Evolutionary conservation across 2,797 vertebrate genomes (phyloP).

Genomic region (Antennarius maculatus): DNA sequence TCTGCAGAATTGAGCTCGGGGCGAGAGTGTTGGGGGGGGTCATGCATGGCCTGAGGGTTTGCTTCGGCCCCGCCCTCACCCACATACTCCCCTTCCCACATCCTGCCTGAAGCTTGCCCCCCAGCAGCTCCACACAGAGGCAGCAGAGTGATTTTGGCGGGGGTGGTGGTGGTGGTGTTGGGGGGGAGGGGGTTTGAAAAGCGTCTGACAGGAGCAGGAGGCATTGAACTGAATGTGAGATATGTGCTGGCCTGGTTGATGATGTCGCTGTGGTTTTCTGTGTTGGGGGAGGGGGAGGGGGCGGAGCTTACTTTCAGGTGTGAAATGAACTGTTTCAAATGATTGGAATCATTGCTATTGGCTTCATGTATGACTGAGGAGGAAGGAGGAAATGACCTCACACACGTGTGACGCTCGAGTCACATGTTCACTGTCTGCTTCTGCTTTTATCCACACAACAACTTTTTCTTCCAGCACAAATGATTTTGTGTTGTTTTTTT

Average conservation of each 20-base stretch:
- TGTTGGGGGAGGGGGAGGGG: too few relatives aligned
- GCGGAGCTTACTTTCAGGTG: too few relatives aligned
- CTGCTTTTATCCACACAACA: not conserved
- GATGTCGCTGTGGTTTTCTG: not conserved
- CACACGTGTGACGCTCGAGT: not conserved
- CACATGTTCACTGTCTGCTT: not conserved
- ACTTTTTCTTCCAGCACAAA: constrained; percentile 6
- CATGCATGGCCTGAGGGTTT: constrained; percentile 64
- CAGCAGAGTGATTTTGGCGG: constrained; percentile 10
- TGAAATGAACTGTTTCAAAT: too few relatives aligned
- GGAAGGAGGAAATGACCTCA: not conserved
- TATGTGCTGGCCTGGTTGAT: constrained; percentile 11
- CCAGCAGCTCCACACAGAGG: constrained; percentile 47
- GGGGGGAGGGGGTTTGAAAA: not conserved
- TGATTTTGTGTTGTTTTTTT: constrained; percentile 5
- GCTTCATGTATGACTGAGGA: too few relatives aligned
- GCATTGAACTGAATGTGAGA: constrained; percentile 29
- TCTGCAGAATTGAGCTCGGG: constrained; percentile 84
- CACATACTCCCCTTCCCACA: constrained; percentile 15
- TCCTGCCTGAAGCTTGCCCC: constrained; percentile 35
- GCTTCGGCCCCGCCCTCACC: constrained; percentile 12
- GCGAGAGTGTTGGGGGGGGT: constrained; percentile 17
- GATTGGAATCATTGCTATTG: not conserved
- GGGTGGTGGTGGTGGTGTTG: too few relatives aligned
- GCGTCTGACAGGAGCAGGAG: not conserved